Evolutionary conservation across 2,888 invertebrate species (phyloP).

Genomic region (Hipparchia semele): DNA sequence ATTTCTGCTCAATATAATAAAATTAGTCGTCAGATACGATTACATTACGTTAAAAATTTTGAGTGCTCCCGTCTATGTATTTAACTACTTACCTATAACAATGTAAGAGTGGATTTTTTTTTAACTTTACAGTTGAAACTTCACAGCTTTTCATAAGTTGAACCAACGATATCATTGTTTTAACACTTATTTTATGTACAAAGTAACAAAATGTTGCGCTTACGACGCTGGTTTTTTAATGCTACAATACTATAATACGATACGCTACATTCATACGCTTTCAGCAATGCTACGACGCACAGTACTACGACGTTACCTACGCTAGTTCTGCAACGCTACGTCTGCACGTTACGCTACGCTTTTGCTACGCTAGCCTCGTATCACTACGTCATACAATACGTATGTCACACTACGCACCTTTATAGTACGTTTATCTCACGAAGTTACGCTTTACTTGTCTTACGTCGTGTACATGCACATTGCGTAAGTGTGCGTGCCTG

Average conservation of each 20-base stretch:
- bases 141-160: too few species aligned
- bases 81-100: neutral
- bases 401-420: neutral
- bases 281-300: neutral
- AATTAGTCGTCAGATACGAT: conserved; percentile 15
- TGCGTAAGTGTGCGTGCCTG: too few species aligned
- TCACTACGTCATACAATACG: neutral
- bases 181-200: too few species aligned
- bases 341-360: neutral
- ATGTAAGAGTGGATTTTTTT: neutral
- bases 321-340: neutral
- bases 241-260: neutral
- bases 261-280: neutral
- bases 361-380: neutral
- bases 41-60: conserved; percentile 13
- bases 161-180: too few species aligned
- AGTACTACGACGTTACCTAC: neutral
- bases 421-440: too few species aligned
- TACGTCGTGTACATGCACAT: too few species aligned
- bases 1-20: conserved; percentile 16
- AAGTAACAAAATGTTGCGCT: neutral
- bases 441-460: too few species aligned
- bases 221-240: neutral
- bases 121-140: too few species aligned
- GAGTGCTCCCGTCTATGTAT: conserved; percentile 6